Percentiles rank a stretch among this genome's conserved stretches.
Conservation (phyloP, 1,140 invertebrate genomes). For the Anagrus nilaparvatae region DNA sequence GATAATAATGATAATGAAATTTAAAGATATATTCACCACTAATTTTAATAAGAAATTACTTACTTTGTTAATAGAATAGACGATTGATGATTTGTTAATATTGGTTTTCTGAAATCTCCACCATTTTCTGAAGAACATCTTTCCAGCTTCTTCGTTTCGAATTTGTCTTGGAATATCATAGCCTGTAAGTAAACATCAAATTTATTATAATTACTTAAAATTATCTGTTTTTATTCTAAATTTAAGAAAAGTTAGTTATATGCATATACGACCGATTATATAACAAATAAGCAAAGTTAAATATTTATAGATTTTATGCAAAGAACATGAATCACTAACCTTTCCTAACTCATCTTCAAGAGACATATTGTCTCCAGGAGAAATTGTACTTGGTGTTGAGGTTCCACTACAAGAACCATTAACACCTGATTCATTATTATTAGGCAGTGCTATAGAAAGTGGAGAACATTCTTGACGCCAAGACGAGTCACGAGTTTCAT, state of each 20-base stretch:
- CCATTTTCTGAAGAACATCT: conserved; percentile 35
- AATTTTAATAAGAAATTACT: conserved; percentile 12
- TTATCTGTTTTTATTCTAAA: too few relatives aligned
- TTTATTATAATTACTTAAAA: too few relatives aligned
- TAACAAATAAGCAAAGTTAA: too few relatives aligned
- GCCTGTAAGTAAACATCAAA: conserved; percentile 30
- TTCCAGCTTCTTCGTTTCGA: conserved; percentile 35
- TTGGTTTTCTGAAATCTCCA: conserved; percentile 27
- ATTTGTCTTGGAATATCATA: conserved; percentile 36
- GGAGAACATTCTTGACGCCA: conserved; percentile 40
- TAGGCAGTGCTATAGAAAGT: conserved; percentile 36
- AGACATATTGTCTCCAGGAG: conserved; percentile 44
- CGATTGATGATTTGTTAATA: conserved; percentile 28
- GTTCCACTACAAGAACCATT: conserved; percentile 44
- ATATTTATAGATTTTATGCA: not conserved
- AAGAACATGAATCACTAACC: conserved; percentile 19
- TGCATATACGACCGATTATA: too few relatives aligned
- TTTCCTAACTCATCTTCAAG: conserved; percentile 46
- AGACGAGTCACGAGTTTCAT: conserved; percentile 25
- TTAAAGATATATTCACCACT: not conserved
- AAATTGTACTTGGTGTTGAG: conserved; percentile 52
- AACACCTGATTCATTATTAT: conserved; percentile 31
- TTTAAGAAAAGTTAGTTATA: too few relatives aligned
- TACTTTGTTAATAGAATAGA: conserved; percentile 35
- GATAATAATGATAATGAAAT: not conserved